Evolutionary conservation across 2,113 vertebrate species (phyloP).

Genomic region (Leptobrachium ailaonicum): DNA sequence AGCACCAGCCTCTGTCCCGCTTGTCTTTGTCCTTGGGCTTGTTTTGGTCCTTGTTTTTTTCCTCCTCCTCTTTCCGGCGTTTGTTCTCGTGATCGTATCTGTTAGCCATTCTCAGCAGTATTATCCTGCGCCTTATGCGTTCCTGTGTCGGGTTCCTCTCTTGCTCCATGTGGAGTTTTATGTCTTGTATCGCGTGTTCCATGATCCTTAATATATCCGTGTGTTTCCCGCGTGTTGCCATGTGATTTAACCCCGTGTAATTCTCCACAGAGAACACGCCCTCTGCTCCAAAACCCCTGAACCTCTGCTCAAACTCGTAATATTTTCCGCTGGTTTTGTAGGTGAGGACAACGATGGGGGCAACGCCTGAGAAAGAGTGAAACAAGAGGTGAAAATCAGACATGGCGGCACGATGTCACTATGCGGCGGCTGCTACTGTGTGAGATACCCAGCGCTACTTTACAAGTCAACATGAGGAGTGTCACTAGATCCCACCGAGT

Average conservation of each 20-base stretch:
- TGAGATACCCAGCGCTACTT: too few species aligned
- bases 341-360: slow-evolving; percentile 9
- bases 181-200: background rate
- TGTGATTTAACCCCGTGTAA: background rate
- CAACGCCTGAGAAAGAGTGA: background rate
- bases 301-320: background rate
- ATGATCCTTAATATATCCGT: background rate
- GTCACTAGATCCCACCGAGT: too few species aligned
- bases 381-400: too few species aligned
- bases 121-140: background rate
- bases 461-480: too few species aligned
- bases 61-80: too few species aligned
- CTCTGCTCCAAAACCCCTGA: slow-evolving; percentile 1
- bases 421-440: too few species aligned
- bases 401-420: too few species aligned
- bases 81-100: background rate
- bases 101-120: background rate
- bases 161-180: background rate
- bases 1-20: too few species aligned
- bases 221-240: background rate
- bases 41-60: too few species aligned
- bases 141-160: background rate
- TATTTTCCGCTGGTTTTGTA: background rate
- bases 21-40: too few species aligned
- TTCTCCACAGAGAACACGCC: background rate